These are phyloP conservation scores for Rhinogobio ventralis DNA, from an alignment of 2,797 vertebrate species.

Conservation along the genomic window DNA sequence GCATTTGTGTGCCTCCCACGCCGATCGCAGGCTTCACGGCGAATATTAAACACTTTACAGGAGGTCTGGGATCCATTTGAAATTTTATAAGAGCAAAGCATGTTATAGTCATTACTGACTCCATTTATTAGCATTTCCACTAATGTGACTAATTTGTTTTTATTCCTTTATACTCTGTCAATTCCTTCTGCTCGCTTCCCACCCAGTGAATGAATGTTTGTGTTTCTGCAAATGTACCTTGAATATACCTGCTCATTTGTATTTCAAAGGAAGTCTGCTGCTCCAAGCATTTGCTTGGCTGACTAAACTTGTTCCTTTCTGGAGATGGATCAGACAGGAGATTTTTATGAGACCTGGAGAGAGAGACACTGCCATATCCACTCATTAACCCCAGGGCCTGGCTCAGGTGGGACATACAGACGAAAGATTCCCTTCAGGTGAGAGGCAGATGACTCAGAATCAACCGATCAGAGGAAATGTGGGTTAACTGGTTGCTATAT, in stretches of 20 bases:
- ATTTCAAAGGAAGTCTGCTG: conserved; percentile 75
- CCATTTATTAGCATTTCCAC: conserved; percentile 48
- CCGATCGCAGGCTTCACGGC: conserved; percentile 22
- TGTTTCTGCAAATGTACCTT: conserved; percentile 57
- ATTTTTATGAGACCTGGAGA: conserved; percentile 70
- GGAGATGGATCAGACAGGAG: conserved; percentile 80
- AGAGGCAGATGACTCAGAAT: conserved; percentile 22
- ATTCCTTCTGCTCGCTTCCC: not conserved
- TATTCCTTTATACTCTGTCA: not conserved
- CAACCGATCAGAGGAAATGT: conserved; percentile 35
- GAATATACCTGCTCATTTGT: conserved; percentile 76
- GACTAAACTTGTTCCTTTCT: conserved; percentile 80
- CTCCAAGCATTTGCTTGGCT: conserved; percentile 74
- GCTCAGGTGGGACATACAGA: conserved; percentile 46
- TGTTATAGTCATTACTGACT: conserved; percentile 53
- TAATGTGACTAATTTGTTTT: conserved; percentile 42
- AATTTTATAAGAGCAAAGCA: conserved; percentile 54
- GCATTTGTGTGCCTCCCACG: conserved; percentile 44
- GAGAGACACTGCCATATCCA: conserved; percentile 38
- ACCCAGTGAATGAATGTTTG: conserved; percentile 7
- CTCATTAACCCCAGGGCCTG: conserved; percentile 56
- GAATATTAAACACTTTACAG: conserved; percentile 54
- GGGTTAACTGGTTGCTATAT: conserved; percentile 29
- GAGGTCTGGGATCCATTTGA: conserved; percentile 46
- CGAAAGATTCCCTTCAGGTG: not conserved